These are phyloP conservation scores for Glyptemys insculpta DNA, from an alignment of 2,797 vertebrate genomes.

Conservation along the genomic window DNA sequence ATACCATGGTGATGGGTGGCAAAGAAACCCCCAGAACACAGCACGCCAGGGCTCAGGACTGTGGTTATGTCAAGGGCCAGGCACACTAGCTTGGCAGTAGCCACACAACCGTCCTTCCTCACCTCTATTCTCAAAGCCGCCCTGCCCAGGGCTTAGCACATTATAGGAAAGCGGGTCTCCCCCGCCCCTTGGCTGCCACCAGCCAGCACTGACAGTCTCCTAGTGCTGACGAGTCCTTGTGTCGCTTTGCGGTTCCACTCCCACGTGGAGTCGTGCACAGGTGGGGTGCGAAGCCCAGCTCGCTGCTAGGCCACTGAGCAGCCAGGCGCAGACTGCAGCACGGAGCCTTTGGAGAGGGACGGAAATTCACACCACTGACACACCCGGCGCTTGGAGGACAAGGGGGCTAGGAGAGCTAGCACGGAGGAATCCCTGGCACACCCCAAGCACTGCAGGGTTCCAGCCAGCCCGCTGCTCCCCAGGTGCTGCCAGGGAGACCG, in stretches of 20 bases:
- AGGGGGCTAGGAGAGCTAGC: not conserved
- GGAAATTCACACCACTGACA: too few relatives aligned
- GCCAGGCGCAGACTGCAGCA: too few relatives aligned
- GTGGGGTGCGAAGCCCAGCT: not conserved
- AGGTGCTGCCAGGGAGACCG: not conserved
- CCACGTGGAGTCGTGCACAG: too few relatives aligned
- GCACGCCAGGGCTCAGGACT: not conserved
- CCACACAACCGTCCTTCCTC: not conserved
- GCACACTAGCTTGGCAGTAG: not conserved
- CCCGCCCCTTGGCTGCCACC: too few relatives aligned
- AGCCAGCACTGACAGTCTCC: too few relatives aligned
- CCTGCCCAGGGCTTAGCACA: not conserved
- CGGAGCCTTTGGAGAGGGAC: too few relatives aligned
- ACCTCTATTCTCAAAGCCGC: not conserved
- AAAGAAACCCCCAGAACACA: too few relatives aligned
- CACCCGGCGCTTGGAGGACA: accelerated
- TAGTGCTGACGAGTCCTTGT: not conserved
- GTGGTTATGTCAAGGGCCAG: too few relatives aligned
- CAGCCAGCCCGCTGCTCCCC: not conserved
- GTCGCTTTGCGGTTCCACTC: not conserved
- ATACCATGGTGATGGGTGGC: not conserved
- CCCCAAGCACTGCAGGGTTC: not conserved
- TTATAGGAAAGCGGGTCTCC: not conserved
- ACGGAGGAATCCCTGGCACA: not conserved
- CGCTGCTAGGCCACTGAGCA: too few relatives aligned